phyloP scores from a whole-genome alignment of 2,113 vertebrate species.

The Amazona guildingii region DNA sequence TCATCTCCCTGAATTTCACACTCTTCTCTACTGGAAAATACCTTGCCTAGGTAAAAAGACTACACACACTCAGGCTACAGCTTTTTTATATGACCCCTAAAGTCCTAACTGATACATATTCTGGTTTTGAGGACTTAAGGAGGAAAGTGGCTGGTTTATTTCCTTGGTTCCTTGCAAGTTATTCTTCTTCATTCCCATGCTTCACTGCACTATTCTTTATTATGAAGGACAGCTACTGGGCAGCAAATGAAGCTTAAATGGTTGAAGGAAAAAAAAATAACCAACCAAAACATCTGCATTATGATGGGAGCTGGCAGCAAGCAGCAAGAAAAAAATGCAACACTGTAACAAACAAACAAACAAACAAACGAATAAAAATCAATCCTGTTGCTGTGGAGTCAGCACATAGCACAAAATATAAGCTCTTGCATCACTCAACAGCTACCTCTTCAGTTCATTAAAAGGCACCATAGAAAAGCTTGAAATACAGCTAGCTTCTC shows the following conservation, averaged over 20 bases:
- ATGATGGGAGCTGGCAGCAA: not conserved
- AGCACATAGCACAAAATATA: not conserved
- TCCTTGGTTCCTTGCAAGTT: not conserved
- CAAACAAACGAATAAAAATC: not conserved
- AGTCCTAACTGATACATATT: not conserved
- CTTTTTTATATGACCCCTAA: not conserved
- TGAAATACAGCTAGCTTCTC: not conserved
- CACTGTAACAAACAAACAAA: not conserved
- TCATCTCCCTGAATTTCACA: not conserved
- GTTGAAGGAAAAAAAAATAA: not conserved
- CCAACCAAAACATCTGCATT: not conserved
- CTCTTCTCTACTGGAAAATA: not conserved
- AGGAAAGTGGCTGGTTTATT: not conserved
- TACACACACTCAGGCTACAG: not conserved
- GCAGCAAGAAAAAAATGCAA: not conserved
- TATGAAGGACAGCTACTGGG: not conserved
- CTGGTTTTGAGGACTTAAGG: not conserved
- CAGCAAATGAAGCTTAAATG: not conserved
- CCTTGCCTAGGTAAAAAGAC: not conserved
- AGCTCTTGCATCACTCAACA: not conserved
- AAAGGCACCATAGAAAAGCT: not conserved
- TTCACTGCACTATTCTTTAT: not conserved
- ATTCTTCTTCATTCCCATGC: not conserved
- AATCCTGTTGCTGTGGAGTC: not conserved
- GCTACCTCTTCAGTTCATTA: not conserved